Percentiles rank a stretch among this genome's conserved stretches.
Conservation (phyloP, 2,888 invertebrate genomes). For the Brachylomia viminalis region DNA sequence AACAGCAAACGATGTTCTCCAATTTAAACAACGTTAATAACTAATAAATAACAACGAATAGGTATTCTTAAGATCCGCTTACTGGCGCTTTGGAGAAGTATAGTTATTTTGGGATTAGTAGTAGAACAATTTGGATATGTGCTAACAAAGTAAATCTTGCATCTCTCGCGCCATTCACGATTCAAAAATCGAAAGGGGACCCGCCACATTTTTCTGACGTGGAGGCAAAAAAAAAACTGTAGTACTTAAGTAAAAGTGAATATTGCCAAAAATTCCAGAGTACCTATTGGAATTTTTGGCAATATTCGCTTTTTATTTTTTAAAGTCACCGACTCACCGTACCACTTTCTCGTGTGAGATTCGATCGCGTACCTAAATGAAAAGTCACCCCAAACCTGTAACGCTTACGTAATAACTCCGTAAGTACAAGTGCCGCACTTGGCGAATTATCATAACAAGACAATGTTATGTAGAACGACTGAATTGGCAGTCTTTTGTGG, state of each 20-base stretch:
- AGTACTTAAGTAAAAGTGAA: slow-evolving; percentile 10
- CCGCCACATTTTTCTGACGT: background rate
- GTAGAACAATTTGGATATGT: background rate
- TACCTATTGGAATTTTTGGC: no score
- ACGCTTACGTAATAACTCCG: slow-evolving; percentile 28
- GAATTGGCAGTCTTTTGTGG: background rate
- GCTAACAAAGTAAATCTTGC: background rate
- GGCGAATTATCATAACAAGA: slow-evolving; percentile 37
- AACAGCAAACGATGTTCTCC: slow-evolving; percentile 32
- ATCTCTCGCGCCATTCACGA: background rate
- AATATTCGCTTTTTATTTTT: no score
- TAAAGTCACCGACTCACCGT: slow-evolving; percentile 16
- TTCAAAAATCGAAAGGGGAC: background rate
- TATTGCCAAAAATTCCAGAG: background rate
- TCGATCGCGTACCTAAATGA: slow-evolving; percentile 24
- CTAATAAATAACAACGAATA: slow-evolving; percentile 35
- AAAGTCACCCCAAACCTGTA: slow-evolving; percentile 36
- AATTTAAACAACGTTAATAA: slow-evolving; percentile 43
- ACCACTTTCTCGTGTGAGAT: slow-evolving; percentile 49
- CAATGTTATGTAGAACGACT: slow-evolving; percentile 22
- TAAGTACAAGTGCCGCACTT: slow-evolving; percentile 8
- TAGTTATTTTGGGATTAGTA: background rate
- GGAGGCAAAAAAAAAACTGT: background rate
- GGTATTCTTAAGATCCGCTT: slow-evolving; percentile 8
- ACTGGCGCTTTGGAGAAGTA: background rate